Evolutionary conservation across 2,113 vertebrate genomes (phyloP).

Genomic region (Daubentonia madagascariensis): DNA sequence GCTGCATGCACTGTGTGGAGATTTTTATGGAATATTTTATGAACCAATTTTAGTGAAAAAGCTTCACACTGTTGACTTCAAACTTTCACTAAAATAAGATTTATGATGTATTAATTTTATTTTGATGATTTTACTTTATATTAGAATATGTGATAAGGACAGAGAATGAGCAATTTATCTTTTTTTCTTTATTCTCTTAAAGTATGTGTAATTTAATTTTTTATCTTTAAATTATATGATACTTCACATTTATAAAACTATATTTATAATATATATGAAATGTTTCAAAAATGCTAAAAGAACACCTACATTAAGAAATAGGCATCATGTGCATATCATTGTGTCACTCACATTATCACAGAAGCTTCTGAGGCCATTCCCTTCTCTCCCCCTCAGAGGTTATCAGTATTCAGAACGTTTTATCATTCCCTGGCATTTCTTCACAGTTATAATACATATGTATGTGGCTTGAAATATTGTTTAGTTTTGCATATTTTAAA

Average conservation of each 20-base stretch:
- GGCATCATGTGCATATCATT: no score
- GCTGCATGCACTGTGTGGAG: neutral
- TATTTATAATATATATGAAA: neutral
- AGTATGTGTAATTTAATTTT: neutral
- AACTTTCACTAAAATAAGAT: neutral
- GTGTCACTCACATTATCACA: no score
- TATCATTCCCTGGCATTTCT: neutral
- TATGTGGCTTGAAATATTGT: neutral
- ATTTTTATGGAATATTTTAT: neutral
- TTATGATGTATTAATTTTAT: neutral
- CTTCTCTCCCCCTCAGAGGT: neutral
- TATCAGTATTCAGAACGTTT: neutral
- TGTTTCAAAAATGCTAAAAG: neutral
- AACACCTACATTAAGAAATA: neutral
- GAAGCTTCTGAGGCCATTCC: neutral
- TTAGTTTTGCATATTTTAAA: conserved; percentile 34
- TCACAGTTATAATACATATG: conserved; percentile 16
- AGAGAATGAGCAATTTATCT: neutral
- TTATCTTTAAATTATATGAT: neutral
- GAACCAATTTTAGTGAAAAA: neutral
- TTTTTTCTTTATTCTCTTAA: neutral
- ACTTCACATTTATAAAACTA: neutral
- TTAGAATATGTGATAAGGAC: neutral
- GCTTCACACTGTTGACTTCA: neutral
- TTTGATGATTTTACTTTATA: neutral